These are phyloP conservation scores for Lepus americanus DNA, from an alignment of 2,113 vertebrate genomes.

Conservation along the genomic window DNA sequence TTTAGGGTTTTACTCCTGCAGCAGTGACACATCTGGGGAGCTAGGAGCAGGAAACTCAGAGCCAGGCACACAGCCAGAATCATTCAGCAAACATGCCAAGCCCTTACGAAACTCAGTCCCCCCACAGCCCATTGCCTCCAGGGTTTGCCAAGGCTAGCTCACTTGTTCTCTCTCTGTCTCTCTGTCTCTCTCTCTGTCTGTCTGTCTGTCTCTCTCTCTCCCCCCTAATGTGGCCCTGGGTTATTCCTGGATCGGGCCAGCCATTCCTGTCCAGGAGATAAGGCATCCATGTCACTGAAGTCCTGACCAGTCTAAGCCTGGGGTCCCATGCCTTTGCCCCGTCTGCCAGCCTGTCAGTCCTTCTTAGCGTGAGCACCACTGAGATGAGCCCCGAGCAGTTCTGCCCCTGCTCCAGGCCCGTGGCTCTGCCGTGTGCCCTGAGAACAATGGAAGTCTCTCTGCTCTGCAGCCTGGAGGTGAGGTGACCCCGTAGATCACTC, in stretches of 20 bases:
- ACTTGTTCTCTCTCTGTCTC: too few species aligned
- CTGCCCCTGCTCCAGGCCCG: background rate
- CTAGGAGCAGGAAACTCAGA: conserved; percentile 73
- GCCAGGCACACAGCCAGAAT: conserved; percentile 66
- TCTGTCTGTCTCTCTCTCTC: too few species aligned
- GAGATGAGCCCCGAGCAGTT: too few species aligned
- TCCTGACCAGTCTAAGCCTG: too few species aligned
- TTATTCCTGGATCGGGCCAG: background rate
- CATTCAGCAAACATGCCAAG: conserved; percentile 68
- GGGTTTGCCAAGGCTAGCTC: background rate
- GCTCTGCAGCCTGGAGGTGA: background rate
- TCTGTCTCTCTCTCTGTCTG: too few species aligned
- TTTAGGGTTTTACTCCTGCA: conserved; percentile 57
- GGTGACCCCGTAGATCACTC: background rate
- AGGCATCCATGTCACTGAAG: accelerated
- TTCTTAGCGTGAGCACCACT: background rate
- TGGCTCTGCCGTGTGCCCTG: background rate
- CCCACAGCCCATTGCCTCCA: background rate
- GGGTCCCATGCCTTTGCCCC: background rate
- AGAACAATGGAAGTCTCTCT: background rate
- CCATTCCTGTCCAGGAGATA: background rate
- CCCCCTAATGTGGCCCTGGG: background rate
- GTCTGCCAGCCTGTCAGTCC: background rate
- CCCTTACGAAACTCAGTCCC: conserved; percentile 67
- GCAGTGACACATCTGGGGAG: conserved; percentile 65